phyloP scores from a whole-genome alignment of 1,140 invertebrate species.

The Battus philenor region DNA sequence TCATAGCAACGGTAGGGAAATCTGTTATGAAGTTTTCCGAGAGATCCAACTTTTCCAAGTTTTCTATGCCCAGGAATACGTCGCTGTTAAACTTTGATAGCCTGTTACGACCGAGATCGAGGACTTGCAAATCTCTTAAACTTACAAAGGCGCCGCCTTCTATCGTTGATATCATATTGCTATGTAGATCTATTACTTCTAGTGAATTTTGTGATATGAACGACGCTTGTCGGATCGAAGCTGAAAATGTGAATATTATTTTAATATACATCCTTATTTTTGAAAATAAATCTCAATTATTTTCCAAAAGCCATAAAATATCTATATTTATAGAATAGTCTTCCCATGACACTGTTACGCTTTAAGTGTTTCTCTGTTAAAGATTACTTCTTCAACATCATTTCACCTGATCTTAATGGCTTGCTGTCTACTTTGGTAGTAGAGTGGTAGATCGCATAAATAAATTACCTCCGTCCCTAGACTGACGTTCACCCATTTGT shows the following conservation, averaged over 20 bases:
- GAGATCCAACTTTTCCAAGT: slow-evolving; percentile 86
- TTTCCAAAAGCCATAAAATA: too few species aligned
- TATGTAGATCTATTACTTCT: slow-evolving; percentile 84
- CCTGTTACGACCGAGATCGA: slow-evolving; percentile 86
- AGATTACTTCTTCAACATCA: too few species aligned
- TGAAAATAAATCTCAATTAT: too few species aligned
- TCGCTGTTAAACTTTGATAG: slow-evolving; percentile 87
- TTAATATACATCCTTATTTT: too few species aligned
- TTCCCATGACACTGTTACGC: too few species aligned
- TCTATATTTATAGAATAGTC: too few species aligned
- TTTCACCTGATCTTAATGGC: too few species aligned
- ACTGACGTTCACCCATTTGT: too few species aligned
- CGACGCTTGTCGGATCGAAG: slow-evolving; percentile 78
- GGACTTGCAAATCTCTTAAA: slow-evolving; percentile 79
- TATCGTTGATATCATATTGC: slow-evolving; percentile 84
- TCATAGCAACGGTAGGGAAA: slow-evolving; percentile 87
- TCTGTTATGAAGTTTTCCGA: slow-evolving; percentile 90
- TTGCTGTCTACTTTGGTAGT: too few species aligned
- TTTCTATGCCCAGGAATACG: slow-evolving; percentile 85
- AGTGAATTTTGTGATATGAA: slow-evolving; percentile 82
- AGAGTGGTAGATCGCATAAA: too few species aligned
- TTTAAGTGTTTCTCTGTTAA: too few species aligned
- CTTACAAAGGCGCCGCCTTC: slow-evolving; percentile 84
- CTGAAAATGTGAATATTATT: slow-evolving; percentile 68
- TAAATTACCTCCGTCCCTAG: too few species aligned